phyloP scores from a whole-genome alignment of 2,888 invertebrate species.

The Oscheius myriophilus region DNA sequence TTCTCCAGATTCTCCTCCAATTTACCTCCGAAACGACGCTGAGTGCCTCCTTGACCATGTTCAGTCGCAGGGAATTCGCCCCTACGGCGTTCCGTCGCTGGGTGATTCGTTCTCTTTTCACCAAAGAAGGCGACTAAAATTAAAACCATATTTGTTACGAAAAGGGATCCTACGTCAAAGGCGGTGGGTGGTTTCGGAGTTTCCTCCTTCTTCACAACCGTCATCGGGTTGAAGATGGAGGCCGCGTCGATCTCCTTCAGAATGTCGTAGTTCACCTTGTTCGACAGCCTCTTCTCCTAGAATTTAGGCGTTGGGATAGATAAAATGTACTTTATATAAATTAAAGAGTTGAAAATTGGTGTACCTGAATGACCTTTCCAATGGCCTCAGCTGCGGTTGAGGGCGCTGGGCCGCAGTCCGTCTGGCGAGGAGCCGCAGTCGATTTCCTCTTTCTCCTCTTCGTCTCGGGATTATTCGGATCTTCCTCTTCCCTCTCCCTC shows the following conservation, averaged over 20 bases:
- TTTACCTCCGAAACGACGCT: neutral
- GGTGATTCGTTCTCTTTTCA: slow-evolving; percentile 9
- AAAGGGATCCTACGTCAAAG: neutral
- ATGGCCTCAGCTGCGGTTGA: slow-evolving; percentile 84
- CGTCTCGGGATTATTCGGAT: slow-evolving; percentile 71
- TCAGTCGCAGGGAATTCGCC: slow-evolving; percentile 10
- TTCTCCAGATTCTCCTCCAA: too few species aligned
- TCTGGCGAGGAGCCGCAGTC: neutral
- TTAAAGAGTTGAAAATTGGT: too few species aligned
- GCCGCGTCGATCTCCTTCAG: slow-evolving; percentile 24
- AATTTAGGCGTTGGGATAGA: slow-evolving; percentile 5
- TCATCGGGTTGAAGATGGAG: slow-evolving; percentile 1
- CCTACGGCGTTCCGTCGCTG: neutral
- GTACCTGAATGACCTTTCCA: slow-evolving; percentile 86
- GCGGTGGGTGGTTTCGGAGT: neutral
- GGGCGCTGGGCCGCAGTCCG: slow-evolving; percentile 7
- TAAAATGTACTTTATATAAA: too few species aligned
- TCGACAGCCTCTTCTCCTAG: slow-evolving; percentile 88
- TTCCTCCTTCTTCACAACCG: neutral
- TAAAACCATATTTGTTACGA: neutral
- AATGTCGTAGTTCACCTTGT: slow-evolving; percentile 87
- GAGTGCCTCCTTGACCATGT: slow-evolving; percentile 10
- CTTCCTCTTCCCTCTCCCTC: slow-evolving; percentile 48
- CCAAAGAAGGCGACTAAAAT: neutral
- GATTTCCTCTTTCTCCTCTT: slow-evolving; percentile 78